Evolutionary conservation across 2,888 invertebrate genomes (phyloP).

Genomic region (Ephialtes manifestator): DNA sequence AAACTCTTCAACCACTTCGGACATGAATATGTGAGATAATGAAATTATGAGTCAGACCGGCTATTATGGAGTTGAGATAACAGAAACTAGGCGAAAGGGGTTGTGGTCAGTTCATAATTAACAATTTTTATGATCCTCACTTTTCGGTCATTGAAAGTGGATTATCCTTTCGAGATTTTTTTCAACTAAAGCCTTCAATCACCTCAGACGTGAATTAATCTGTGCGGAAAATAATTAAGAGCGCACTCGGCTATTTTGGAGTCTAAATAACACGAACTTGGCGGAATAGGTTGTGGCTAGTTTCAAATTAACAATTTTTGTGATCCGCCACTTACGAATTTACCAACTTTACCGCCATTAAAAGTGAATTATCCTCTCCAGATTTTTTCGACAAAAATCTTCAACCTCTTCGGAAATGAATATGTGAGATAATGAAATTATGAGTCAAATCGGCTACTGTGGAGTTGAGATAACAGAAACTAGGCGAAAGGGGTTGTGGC

Average conservation of each 20-base stretch:
- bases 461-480: too few relatives aligned
- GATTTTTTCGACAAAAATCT: background rate
- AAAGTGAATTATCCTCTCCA: conserved; percentile 28
- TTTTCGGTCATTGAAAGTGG: conserved; percentile 30
- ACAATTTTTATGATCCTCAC: too few relatives aligned
- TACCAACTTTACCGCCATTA: background rate
- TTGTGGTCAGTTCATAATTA: too few relatives aligned
- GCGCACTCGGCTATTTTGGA: background rate
- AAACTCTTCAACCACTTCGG: background rate
- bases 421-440: conserved; percentile 7
- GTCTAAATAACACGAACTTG: too few relatives aligned
- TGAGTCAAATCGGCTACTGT: background rate
- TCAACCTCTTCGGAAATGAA: background rate
- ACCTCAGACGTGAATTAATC: background rate
- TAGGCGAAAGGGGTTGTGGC: too few relatives aligned
- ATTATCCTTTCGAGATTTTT: background rate
- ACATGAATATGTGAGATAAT: background rate
- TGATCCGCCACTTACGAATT: too few relatives aligned
- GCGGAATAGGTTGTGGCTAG: too few relatives aligned
- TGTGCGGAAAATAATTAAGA: conserved; percentile 6
- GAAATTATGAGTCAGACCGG: background rate
- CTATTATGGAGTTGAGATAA: too few relatives aligned
- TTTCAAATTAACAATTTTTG: too few relatives aligned
- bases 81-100: too few relatives aligned
- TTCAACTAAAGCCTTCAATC: background rate